Evolutionary conservation across 1,140 invertebrate species (phyloP).

Genomic region (Agrilus planipennis): DNA sequence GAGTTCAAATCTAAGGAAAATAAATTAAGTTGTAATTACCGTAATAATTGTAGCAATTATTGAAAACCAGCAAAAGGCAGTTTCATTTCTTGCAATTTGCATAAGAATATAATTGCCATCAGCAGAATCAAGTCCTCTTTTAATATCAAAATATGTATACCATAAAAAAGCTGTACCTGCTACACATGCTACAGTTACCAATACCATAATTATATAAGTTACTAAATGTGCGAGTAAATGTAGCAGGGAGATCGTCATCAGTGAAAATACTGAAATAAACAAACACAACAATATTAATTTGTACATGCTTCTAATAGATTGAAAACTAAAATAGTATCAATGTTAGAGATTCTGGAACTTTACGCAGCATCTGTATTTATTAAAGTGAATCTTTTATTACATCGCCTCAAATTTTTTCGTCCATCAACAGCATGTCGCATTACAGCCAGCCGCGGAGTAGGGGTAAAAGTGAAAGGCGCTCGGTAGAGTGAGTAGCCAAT

Average conservation of each 20-base stretch:
- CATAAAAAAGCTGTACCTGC: constrained; percentile 70
- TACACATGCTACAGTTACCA: constrained; percentile 62
- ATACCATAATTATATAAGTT: constrained; percentile 75
- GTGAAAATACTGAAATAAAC: constrained; percentile 58
- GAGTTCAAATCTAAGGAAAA: too few relatives aligned
- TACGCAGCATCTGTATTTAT: too few relatives aligned
- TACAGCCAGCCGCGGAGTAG: too few relatives aligned
- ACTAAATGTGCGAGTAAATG: constrained; percentile 72
- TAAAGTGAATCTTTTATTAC: too few relatives aligned
- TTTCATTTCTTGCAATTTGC: constrained; percentile 72
- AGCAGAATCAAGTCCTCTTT: constrained; percentile 22
- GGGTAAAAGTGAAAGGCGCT: too few relatives aligned
- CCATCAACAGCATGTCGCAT: too few relatives aligned
- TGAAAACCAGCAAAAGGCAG: constrained; percentile 69
- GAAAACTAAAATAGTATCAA: too few relatives aligned
- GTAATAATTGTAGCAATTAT: constrained; percentile 81
- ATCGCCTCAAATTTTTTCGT: too few relatives aligned
- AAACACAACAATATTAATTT: constrained; percentile 8
- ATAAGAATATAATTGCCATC: not conserved
- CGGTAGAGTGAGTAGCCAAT: too few relatives aligned
- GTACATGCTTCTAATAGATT: too few relatives aligned
- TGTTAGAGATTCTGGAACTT: too few relatives aligned
- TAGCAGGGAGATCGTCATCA: constrained; percentile 71
- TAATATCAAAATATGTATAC: constrained; percentile 78
- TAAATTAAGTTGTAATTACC: too few relatives aligned